Base-by-base conservation (phyloP, 1,140 invertebrate species). In the Helicorthomorpha holstii region DNA sequence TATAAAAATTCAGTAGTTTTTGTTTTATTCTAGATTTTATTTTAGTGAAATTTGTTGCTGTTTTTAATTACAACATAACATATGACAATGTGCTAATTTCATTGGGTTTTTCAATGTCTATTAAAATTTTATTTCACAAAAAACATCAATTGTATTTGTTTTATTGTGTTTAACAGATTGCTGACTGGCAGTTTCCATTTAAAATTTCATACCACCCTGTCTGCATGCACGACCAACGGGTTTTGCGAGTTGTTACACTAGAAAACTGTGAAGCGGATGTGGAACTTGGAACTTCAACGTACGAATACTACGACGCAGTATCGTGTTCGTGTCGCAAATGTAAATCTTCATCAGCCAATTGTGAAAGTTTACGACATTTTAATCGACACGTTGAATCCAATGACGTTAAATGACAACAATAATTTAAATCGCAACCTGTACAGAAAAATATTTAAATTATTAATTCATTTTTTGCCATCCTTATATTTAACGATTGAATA, bases 111-210 rank as follows among this genome's bases (percentile, higher is more conserved):
- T 16, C 29, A 7, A 34, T 16, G 29, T 7, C 16, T 16, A 7
- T 34, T 34, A 16, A 34, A 16, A 34, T 34, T 34, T 7, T 7
- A 34, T 7, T 7, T 16, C 7, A 16, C 29, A 16, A 34, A 7
- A 34, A 34, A 34, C 7, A 34, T 16, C 16, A 7, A 16, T 34
- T 34, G 16, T 34, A 7, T 16, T 7, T 34, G 7, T 34, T 34
- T 16, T 34, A 7, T 16, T 34, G 7, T 16, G 7, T 34, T 34
- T 34, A 19, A 25, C 63, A 81, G 78, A 83, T 87, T 51, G 79
- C 82, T 0, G 84, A 89, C 65, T 89, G 81, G 77, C 75, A 82
- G 61, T 87, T 88, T 64, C 86, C 86, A 0, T 89, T 79, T 62
- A 89, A 87, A 64, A 74, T 78, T 29, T 84, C 82, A 2, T 75